A percentile compares a stretch with the other conserved stretches of the same genome.
These are phyloP conservation scores for Hypomesus transpacificus DNA, from an alignment of 2,113 vertebrate species.

Conservation along the genomic window DNA sequence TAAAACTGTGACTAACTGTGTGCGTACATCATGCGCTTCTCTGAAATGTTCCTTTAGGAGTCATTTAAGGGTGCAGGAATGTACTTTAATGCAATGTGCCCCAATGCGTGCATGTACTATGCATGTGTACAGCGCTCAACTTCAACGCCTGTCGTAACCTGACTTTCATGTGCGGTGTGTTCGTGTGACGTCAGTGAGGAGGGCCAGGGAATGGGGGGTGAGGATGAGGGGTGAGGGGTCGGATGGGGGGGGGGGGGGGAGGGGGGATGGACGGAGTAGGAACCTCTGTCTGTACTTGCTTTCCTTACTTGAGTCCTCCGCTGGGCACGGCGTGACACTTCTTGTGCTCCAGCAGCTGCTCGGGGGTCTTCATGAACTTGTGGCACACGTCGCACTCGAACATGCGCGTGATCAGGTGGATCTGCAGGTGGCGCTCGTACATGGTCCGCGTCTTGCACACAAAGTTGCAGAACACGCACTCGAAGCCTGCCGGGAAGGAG, in stretches of 20 bases:
- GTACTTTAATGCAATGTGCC: not conserved
- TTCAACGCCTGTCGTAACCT: too few relatives aligned
- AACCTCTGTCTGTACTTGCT: constrained; percentile 94
- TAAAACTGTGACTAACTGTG: not conserved
- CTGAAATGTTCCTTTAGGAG: not conserved
- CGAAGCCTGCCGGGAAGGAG: constrained; percentile 80
- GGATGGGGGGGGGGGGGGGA: constrained; percentile 28
- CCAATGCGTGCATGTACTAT: not conserved
- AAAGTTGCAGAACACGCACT: constrained; percentile 99
- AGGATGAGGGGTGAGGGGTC: not conserved
- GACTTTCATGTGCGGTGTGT: not conserved
- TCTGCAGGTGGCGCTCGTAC: constrained; percentile 98
- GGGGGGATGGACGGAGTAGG: constrained; percentile 52
- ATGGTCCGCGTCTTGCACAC: constrained; percentile 98
- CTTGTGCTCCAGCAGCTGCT: constrained; percentile 99
- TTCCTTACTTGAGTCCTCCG: constrained; percentile 99
- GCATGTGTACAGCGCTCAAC: too few relatives aligned
- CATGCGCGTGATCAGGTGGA: constrained; percentile 98
- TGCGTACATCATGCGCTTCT: constrained; percentile 7
- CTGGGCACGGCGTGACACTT: constrained; percentile 98
- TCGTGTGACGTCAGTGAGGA: not conserved
- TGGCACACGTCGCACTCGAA: constrained; percentile 99
- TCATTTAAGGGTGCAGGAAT: not conserved
- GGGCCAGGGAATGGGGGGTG: constrained; percentile 6
- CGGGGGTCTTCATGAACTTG: constrained; percentile 99